A percentile compares a stretch with the other conserved stretches of the same genome.
Evolutionary conservation across 2,888 invertebrate genomes (phyloP).

Genomic region (Flexamia atlantica): DNA sequence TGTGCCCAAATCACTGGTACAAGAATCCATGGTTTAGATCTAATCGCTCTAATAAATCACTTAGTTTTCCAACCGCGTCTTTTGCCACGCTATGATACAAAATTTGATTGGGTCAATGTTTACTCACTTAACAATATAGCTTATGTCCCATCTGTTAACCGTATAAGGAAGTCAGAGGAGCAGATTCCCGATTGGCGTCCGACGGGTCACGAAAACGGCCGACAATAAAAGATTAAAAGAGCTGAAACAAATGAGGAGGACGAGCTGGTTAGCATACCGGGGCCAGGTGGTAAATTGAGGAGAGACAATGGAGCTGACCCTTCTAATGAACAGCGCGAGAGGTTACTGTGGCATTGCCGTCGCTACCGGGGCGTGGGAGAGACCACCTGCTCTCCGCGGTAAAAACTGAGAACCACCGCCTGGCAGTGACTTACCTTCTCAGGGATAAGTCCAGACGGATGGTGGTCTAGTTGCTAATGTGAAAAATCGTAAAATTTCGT

Average conservation of each 20-base stretch:
- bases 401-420: background rate
- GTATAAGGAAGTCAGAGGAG: background rate
- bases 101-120: too few relatives aligned
- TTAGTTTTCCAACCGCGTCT: too few relatives aligned
- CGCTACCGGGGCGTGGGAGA: conserved; percentile 33
- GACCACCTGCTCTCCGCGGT: conserved; percentile 23
- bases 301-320: conserved; percentile 4
- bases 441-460: too few relatives aligned
- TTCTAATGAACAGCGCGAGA: conserved; percentile 25
- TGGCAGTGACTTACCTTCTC: too few relatives aligned
- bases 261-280: conserved; percentile 50
- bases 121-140: too few relatives aligned
- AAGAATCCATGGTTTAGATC: too few relatives aligned
- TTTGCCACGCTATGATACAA: too few relatives aligned
- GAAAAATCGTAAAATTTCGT: too few relatives aligned
- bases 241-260: conserved; percentile 47
- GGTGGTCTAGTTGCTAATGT: too few relatives aligned
- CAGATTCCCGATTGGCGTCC: conserved; percentile 14
- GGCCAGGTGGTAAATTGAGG: conserved; percentile 46
- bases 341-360: background rate
- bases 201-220: conserved; percentile 19
- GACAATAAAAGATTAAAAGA: conserved; percentile 43
- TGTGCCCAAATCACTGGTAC: too few relatives aligned
- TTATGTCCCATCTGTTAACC: background rate
- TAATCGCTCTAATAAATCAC: too few relatives aligned